Conservation (phyloP, 2,797 vertebrate genomes). For the Podarcis siculus region DNA sequence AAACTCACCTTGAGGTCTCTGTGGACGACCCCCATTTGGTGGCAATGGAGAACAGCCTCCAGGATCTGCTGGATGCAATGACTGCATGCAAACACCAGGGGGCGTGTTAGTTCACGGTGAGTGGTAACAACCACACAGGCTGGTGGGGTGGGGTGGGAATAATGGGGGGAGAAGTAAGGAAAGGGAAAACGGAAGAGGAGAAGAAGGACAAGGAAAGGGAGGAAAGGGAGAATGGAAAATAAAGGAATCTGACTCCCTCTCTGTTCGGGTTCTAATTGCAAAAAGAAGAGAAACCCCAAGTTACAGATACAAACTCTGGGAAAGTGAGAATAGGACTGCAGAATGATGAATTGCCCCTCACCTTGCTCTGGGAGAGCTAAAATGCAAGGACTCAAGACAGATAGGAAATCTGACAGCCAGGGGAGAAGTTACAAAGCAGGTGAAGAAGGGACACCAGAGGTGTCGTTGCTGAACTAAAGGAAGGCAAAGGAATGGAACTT, state of each 20-base stretch:
- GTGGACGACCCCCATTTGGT: slow-evolving; percentile 97
- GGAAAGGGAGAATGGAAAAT: slow-evolving; percentile 34
- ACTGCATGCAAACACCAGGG: slow-evolving; percentile 85
- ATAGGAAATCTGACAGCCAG: neutral
- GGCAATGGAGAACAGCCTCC: slow-evolving; percentile 96
- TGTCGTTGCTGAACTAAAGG: neutral
- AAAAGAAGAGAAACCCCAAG: slow-evolving; percentile 6
- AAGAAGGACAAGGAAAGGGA: slow-evolving; percentile 45
- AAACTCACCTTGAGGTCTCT: slow-evolving; percentile 87
- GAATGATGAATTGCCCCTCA: neutral
- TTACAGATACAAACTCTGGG: neutral
- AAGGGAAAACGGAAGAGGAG: slow-evolving; percentile 47
- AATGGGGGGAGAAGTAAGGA: slow-evolving; percentile 22
- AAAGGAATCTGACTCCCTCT: slow-evolving; percentile 42
- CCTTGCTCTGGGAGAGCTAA: neutral
- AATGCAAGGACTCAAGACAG: neutral
- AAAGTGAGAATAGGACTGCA: neutral
- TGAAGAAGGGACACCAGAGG: too few relatives aligned
- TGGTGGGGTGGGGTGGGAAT: slow-evolving; percentile 25
- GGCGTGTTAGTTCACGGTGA: slow-evolving; percentile 67
- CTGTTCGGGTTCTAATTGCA: slow-evolving; percentile 3
- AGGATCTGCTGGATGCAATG: slow-evolving; percentile 99
- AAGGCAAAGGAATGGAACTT: neutral
- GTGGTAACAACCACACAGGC: slow-evolving; percentile 47
- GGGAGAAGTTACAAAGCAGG: neutral